Evolutionary conservation across 2,113 vertebrate species (phyloP).

Genomic region (Ammodytes dubius): DNA sequence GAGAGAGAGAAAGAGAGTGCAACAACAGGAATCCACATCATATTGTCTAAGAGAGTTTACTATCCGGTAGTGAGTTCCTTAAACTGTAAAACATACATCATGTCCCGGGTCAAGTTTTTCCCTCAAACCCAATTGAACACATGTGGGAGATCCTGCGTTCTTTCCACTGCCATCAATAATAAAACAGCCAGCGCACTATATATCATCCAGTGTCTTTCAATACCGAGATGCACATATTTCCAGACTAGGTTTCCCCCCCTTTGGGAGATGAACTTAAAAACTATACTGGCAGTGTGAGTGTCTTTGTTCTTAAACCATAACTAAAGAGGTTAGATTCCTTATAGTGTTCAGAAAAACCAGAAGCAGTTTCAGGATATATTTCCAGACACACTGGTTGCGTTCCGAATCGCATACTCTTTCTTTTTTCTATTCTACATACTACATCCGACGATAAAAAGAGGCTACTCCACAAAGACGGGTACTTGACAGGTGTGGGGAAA

Average conservation of each 20-base stretch:
- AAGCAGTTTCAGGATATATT: background rate
- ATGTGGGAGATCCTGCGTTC: slow-evolving; percentile 27
- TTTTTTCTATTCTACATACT: too few species aligned
- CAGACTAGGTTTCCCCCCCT: slow-evolving; percentile 16
- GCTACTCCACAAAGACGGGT: too few species aligned
- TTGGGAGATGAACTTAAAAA: background rate
- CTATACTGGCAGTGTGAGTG: background rate
- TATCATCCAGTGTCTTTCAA: slow-evolving; percentile 30
- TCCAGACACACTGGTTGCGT: background rate
- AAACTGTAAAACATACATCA: slow-evolving; percentile 19
- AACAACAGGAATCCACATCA: slow-evolving; percentile 5
- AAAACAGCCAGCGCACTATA: slow-evolving; percentile 44
- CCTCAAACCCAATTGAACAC: slow-evolving; percentile 31
- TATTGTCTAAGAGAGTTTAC: background rate
- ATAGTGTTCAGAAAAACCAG: too few species aligned
- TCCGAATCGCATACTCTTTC: too few species aligned
- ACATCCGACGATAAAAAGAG: too few species aligned
- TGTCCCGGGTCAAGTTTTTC: slow-evolving; percentile 26
- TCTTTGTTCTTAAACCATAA: slow-evolving; percentile 9
- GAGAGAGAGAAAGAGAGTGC: too few species aligned
- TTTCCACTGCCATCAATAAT: slow-evolving; percentile 50
- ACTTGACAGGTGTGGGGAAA: background rate
- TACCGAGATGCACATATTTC: slow-evolving; percentile 24
- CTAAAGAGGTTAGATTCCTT: background rate
- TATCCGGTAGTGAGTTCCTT: slow-evolving; percentile 4